Base-by-base conservation (phyloP, 2,888 invertebrate species). In the Pegoplata infirma region DNA sequence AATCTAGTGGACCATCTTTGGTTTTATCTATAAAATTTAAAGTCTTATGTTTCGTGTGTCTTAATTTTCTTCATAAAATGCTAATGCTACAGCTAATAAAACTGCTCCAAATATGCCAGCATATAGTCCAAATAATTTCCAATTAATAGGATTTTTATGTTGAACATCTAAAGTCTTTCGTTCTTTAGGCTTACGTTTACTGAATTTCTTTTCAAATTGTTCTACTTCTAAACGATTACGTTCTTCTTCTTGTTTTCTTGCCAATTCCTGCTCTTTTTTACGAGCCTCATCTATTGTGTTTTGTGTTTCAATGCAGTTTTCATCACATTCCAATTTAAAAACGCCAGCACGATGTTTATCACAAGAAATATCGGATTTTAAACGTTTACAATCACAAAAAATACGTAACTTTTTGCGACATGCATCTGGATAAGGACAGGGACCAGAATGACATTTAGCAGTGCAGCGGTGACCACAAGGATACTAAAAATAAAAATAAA, bases 381-480 rank as follows among this genome's bases (percentile, higher is more conserved):
- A 89, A 74, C 94, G 92, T 82, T 94, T 94, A 87, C 98, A 98
- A 32, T 91, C 90, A 84, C 98, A 98, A 72, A 92, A 91, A 0
- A 96, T 89, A 87, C 94, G 95, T 0, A 96, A 92, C 87, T 95
- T 96, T 85, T 95, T 95, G 69, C 92, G 92, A 86, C 98, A 98
- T 0, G 90, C 87, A 77, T 94, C 93, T 5, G 91, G 89, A 80
- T 91, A 91, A 0, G 92, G 91, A 85, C 97, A 97, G 0, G 88
- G 84, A 0, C 95, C 95, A 0, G 93, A 90, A 86, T 97, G 97
- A 83, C 97, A 97, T 47, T 91, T 90, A 6, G 92, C 90, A 36
- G 91, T 90, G 86, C 96, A 97, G 6, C 95, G 93, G 89, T 98
- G 98, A 0, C 96, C 95, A 89, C 98, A 98, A 6, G 92, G 88